These are phyloP conservation scores for Sialis lutaria DNA, from an alignment of 2,888 invertebrate species.

Conservation along the genomic window DNA sequence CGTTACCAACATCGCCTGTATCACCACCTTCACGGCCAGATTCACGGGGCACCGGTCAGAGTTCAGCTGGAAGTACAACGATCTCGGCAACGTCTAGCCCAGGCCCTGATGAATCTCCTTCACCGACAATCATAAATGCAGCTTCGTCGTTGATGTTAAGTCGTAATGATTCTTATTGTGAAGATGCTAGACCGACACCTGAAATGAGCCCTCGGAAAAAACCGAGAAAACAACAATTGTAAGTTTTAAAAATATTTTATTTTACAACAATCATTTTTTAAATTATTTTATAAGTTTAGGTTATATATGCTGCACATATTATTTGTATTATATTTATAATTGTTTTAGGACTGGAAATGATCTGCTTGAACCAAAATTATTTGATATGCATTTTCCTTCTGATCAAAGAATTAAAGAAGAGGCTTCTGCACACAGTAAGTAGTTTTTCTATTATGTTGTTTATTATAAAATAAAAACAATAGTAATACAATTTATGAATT, in stretches of 20 bases:
- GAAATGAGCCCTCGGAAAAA: constrained; percentile 76
- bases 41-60: constrained; percentile 24
- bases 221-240: constrained; percentile 79
- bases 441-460: no score
- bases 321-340: background rate
- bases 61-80: constrained; percentile 58
- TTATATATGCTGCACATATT: background rate
- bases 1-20: constrained; percentile 16
- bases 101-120: constrained; percentile 36
- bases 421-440: constrained; percentile 19
- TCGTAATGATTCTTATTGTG: constrained; percentile 16
- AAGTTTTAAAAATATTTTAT: constrained; percentile 21
- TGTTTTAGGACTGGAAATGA: constrained; percentile 32
- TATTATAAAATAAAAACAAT: background rate
- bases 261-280: background rate
- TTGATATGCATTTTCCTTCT: constrained; percentile 41
- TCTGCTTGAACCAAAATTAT: constrained; percentile 28
- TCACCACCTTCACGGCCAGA: constrained; percentile 25
- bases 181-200: constrained; percentile 30
- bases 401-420: constrained; percentile 31
- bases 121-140: constrained; percentile 14
- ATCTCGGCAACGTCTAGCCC: constrained; percentile 77
- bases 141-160: constrained; percentile 15
- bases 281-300: background rate
- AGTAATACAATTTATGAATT: no score